These are phyloP conservation scores for Plectropomus leopardus DNA, from an alignment of 2,113 vertebrate genomes.

Conservation along the genomic window DNA sequence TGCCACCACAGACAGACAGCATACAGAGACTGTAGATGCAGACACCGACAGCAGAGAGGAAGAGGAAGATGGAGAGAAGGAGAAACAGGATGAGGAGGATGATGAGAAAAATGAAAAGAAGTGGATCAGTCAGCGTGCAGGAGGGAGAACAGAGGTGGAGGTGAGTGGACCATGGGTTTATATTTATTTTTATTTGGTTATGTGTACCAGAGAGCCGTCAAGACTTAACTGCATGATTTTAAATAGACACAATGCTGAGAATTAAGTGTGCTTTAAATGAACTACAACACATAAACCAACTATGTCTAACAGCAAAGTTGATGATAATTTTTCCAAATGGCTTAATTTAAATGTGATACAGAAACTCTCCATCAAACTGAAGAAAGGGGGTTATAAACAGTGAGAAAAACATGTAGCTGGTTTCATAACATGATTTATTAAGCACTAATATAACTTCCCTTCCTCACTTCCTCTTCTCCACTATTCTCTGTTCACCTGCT, in stretches of 20 bases:
- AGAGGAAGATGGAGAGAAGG: slow-evolving; percentile 64
- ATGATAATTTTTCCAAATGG: background rate
- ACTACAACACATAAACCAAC: background rate
- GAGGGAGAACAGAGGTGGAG: slow-evolving; percentile 52
- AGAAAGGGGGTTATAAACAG: background rate
- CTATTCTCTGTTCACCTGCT: background rate
- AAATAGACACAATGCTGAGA: background rate
- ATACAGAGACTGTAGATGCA: slow-evolving; percentile 16
- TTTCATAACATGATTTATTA: slow-evolving; percentile 14
- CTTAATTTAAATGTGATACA: background rate
- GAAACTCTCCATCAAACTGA: slow-evolving; percentile 15
- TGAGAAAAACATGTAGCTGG: background rate
- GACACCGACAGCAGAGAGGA: slow-evolving; percentile 48
- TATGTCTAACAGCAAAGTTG: background rate
- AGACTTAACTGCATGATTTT: background rate
- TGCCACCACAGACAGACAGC: slow-evolving; percentile 11
- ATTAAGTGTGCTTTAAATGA: slow-evolving; percentile 3
- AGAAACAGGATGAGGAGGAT: slow-evolving; percentile 74
- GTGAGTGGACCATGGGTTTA: slow-evolving; percentile 47
- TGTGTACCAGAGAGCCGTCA: background rate
- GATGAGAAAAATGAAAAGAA: slow-evolving; percentile 76
- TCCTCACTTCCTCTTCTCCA: slow-evolving; percentile 3
- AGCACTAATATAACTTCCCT: background rate
- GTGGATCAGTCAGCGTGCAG: slow-evolving; percentile 53
- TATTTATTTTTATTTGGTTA: slow-evolving; percentile 15